Percentiles rank a stretch among this genome's conserved stretches.
Evolutionary conservation across 2,113 vertebrate genomes (phyloP).

Genomic region (Callipepla californica): DNA sequence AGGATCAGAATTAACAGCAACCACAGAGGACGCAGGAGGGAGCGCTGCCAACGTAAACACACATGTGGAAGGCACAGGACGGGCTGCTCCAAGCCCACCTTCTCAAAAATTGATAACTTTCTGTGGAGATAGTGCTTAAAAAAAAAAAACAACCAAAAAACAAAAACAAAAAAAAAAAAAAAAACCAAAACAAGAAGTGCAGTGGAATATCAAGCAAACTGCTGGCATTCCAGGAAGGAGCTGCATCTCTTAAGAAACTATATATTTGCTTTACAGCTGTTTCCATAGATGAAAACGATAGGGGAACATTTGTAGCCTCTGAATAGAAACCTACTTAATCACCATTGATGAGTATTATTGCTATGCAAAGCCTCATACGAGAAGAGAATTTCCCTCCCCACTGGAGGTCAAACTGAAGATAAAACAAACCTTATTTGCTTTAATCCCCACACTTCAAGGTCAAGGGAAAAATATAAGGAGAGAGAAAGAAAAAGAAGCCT

Average conservation of each 20-base stretch:
- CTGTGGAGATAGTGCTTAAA: not conserved
- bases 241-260: not conserved
- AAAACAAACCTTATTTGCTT: not conserved
- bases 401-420: not conserved
- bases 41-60: not conserved
- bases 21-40: not conserved
- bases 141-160: too few relatives aligned
- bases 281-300: not conserved
- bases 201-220: not conserved
- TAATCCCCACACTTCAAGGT: not conserved
- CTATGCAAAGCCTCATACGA: not conserved
- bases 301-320: not conserved
- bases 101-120: not conserved
- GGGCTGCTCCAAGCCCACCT: not conserved
- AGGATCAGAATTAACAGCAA: not conserved
- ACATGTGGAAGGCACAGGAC: accelerated
- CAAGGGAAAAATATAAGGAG: not conserved
- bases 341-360: not conserved
- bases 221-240: not conserved
- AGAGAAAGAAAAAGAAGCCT: not conserved
- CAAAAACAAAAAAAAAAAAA: not conserved
- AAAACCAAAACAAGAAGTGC: not conserved
- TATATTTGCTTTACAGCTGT: not conserved
- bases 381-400: not conserved
- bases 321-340: not conserved